These are phyloP conservation scores for Saguinus imperator DNA, from an alignment of 2,113 vertebrate genomes.

Conservation along the genomic window DNA sequence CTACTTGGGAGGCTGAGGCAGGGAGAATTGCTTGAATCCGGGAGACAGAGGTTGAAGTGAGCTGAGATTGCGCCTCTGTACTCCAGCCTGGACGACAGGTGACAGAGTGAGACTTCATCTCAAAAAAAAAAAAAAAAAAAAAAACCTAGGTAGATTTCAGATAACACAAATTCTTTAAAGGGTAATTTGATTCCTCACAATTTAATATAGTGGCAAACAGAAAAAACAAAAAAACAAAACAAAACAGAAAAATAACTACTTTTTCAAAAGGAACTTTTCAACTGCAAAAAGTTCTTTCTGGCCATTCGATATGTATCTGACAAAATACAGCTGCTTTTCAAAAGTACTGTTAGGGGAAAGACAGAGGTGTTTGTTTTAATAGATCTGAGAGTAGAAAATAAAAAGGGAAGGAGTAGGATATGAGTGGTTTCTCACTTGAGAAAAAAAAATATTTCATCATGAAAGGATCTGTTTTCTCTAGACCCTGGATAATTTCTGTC, in stretches of 20 bases:
- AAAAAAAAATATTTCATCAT: constrained; percentile 44
- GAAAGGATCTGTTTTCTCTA: constrained; percentile 66
- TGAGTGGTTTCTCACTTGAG: constrained; percentile 36
- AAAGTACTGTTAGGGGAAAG: constrained; percentile 33
- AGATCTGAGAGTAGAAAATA: background rate
- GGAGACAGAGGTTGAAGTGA: too few relatives aligned
- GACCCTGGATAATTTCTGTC: constrained; percentile 63
- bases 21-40: too few relatives aligned
- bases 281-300: background rate
- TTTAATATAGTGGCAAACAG: constrained; percentile 7
- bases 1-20: too few relatives aligned
- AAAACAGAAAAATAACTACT: background rate
- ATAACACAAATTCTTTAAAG: background rate
- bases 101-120: too few relatives aligned
- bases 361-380: constrained; percentile 36
- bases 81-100: too few relatives aligned
- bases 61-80: too few relatives aligned
- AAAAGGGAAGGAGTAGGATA: constrained; percentile 13
- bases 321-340: constrained; percentile 53
- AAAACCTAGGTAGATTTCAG: background rate
- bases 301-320: background rate
- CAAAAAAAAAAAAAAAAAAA: too few relatives aligned
- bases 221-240: background rate
- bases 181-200: background rate
- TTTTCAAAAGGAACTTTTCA: constrained; percentile 45